Base-by-base conservation (phyloP, 1,140 invertebrate species). In the Homarus americanus region DNA sequence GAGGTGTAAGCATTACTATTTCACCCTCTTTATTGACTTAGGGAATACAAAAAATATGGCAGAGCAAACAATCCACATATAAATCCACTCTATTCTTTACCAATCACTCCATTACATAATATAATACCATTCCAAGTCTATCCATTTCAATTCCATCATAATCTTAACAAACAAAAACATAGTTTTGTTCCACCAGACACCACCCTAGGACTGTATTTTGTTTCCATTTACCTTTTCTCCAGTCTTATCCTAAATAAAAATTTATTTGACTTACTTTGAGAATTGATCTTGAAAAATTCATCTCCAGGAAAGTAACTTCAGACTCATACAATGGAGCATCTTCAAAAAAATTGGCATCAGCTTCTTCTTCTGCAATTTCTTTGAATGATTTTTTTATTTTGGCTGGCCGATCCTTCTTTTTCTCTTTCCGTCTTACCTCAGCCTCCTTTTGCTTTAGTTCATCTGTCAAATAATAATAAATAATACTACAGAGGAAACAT, bases 291-390 rank as follows among this genome's bases (percentile, higher is more conserved):
- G 85, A 87, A 24, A 87, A 79, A 40, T 87, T 87, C 85, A 87
- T 87, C 38, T 87, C 85, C 49, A 87, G 24, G 41, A 87, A 87
- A 28, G 85, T 87, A 12, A 36, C 20, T 53, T 87, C 85, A 28
- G 17, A 17, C 5, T 58, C 28, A 78, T 49, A 76, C 2, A 49
- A 75, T 24, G 85, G 85, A 3, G 85, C 85, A 58, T 87, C 85
- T 63, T 87, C 85, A 66, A 87, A 87, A 44, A 87, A 87, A 0
- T 63, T 79, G 12, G 73, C 49, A 58, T 87, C 75, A 2, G 1
- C 53, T 38, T 78, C 75, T 58, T 87, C 75, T 38, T 66, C 32
- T n/a, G 40, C 9, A 9, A 79, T 41, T 78, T 87, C 73, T 78
- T 87, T 63, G 17, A 78, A n/a, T 24, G 85, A 63, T 66, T 78